Percentiles rank a stretch among this genome's conserved stretches.
Evolutionary conservation across 37 sponge, comb jelly and placozoan genomes (phyloP).

Genomic region (Tethya wilhelma): DNA sequence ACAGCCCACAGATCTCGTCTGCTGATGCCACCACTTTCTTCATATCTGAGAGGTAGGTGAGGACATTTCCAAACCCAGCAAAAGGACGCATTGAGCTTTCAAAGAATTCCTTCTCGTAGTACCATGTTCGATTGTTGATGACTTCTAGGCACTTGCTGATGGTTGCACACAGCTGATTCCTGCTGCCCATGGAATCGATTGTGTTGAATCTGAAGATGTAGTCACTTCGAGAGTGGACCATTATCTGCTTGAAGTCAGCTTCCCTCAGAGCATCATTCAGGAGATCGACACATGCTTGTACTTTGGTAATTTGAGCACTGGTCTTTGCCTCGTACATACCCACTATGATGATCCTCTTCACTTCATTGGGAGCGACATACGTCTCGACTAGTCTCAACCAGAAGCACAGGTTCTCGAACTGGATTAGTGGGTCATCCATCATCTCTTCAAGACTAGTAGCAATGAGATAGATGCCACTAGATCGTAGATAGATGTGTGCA

Average conservation of each 20-base stretch:
- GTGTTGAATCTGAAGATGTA: slow-evolving; percentile 30
- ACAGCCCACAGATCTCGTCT: slow-evolving; percentile 4
- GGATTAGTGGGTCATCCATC: slow-evolving; percentile 42
- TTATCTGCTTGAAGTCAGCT: slow-evolving; percentile 17
- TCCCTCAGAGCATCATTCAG: slow-evolving; percentile 34
- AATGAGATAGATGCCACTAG: slow-evolving; percentile 57
- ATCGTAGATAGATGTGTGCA: slow-evolving; percentile 44
- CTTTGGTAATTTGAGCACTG: not conserved
- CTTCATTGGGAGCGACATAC: slow-evolving; percentile 15
- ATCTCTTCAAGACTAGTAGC: slow-evolving; percentile 39
- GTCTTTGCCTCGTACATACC: slow-evolving; percentile 19
- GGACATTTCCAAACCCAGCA: slow-evolving; percentile 4
- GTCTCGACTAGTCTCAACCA: slow-evolving; percentile 55
- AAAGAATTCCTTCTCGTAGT: slow-evolving; percentile 20
- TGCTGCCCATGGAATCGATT: not conserved
- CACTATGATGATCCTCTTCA: slow-evolving; percentile 48
- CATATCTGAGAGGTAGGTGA: not conserved
- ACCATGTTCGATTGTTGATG: slow-evolving; percentile 16
- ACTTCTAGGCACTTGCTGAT: slow-evolving; percentile 36
- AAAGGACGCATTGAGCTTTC: slow-evolving; percentile 33
- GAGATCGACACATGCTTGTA: not conserved
- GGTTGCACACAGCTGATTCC: slow-evolving; percentile 17
- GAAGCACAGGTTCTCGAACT: slow-evolving; percentile 68
- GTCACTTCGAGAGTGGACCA: not conserved
- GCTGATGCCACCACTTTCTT: slow-evolving; percentile 8